Evolutionary conservation across 2,888 invertebrate genomes (phyloP).

Genomic region (Brenthis hecate): DNA sequence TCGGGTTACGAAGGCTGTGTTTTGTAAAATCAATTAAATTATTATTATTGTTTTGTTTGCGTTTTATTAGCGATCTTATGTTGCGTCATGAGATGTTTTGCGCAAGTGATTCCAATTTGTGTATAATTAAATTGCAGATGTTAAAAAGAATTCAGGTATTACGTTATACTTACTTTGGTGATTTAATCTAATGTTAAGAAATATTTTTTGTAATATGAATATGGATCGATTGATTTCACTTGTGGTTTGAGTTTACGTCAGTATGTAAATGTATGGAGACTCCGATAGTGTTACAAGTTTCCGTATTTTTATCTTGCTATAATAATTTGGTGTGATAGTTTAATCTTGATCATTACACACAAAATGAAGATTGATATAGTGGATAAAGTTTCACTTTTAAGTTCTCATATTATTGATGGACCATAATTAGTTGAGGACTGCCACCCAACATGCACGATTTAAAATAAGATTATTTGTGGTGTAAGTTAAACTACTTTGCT

Average conservation of each 20-base stretch:
- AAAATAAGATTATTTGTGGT: too few species aligned
- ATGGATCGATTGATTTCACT: conserved; percentile 13
- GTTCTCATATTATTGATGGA: too few species aligned
- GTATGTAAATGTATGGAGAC: conserved; percentile 3
- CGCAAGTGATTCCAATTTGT: conserved; percentile 8
- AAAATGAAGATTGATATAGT: too few species aligned
- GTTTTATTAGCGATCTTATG: not conserved
- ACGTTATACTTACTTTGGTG: conserved; percentile 16
- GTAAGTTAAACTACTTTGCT: too few species aligned
- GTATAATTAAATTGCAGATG: conserved; percentile 16
- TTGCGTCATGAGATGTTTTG: conserved; percentile 5
- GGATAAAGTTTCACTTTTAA: too few species aligned
- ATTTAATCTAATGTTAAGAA: conserved; percentile 10
- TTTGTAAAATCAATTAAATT: conserved; percentile 15
- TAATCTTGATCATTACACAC: too few species aligned
- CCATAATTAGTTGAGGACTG: too few species aligned
- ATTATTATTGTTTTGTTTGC: conserved; percentile 9
- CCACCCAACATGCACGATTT: too few species aligned
- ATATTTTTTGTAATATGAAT: conserved; percentile 22
- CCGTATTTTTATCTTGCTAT: too few species aligned
- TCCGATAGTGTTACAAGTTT: too few species aligned
- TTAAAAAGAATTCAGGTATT: conserved; percentile 12
- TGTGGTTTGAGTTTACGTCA: not conserved
- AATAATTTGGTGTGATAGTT: too few species aligned
- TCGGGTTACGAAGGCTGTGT: conserved; percentile 29